Conservation (phyloP, 2,113 vertebrate genomes). For the Entelurus aequoreus region DNA sequence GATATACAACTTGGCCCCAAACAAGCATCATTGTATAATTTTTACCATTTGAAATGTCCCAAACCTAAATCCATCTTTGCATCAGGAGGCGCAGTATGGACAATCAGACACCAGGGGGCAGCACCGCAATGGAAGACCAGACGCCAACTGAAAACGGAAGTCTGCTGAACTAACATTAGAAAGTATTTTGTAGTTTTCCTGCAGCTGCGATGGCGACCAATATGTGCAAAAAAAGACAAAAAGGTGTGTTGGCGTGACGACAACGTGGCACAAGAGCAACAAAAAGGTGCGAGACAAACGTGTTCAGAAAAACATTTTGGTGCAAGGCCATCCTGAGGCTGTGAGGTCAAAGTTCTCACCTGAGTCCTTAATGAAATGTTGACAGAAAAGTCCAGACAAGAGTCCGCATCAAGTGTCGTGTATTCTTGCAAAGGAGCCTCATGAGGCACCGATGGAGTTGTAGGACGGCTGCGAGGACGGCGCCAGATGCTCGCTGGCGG, state of each 20-base stretch:
- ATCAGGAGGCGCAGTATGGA: background rate
- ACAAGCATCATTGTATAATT: conserved; percentile 3
- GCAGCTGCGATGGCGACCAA: no score
- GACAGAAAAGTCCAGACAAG: background rate
- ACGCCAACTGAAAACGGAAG: no score
- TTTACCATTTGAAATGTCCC: background rate
- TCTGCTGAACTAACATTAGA: no score
- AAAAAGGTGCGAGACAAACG: background rate
- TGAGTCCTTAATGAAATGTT: no score
- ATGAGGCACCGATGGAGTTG: conserved; percentile 71
- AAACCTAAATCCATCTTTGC: background rate
- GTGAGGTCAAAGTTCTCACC: conserved; percentile 7
- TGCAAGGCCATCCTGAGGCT: background rate
- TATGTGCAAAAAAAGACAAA: background rate
- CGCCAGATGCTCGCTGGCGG: conserved; percentile 47
- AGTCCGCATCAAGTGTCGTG: background rate
- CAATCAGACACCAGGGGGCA: conserved; percentile 43
- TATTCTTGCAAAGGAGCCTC: conserved; percentile 8
- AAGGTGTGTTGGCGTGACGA: no score
- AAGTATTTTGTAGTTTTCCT: no score
- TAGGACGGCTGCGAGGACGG: conserved; percentile 64
- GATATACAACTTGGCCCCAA: background rate
- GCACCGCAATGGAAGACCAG: conserved; percentile 13
- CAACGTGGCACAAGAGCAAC: background rate
- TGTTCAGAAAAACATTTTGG: background rate